These are phyloP conservation scores for Balaeniceps rex DNA, from an alignment of 2,113 vertebrate species.

Conservation along the genomic window DNA sequence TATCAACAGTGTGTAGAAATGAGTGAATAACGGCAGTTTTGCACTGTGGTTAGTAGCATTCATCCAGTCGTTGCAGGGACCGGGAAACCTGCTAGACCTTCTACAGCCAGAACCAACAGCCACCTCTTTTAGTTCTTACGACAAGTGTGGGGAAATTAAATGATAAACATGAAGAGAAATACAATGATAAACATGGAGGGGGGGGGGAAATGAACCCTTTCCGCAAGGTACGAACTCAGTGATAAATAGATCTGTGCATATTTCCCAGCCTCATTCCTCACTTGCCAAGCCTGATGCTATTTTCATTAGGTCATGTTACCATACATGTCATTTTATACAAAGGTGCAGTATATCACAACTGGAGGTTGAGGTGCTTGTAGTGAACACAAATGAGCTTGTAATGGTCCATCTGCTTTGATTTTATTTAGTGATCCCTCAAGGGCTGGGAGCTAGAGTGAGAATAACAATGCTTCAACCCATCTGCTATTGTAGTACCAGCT, in stretches of 20 bases:
- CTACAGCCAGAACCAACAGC: neutral
- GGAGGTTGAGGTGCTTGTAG: constrained; percentile 81
- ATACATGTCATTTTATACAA: constrained; percentile 61
- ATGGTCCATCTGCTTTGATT: constrained; percentile 96
- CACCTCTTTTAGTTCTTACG: neutral
- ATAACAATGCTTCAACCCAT: constrained; percentile 95
- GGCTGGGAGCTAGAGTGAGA: constrained; percentile 86
- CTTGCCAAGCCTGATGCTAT: constrained; percentile 60
- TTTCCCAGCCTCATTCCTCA: constrained; percentile 61
- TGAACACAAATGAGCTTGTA: constrained; percentile 86
- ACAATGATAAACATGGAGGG: neutral
- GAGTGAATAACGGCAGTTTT: neutral
- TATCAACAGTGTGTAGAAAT: neutral
- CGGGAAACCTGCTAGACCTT: neutral
- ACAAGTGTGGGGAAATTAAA: neutral
- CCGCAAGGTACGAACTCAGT: constrained; percentile 5
- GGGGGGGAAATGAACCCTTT: neutral
- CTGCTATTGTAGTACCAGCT: constrained; percentile 87
- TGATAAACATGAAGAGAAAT: neutral
- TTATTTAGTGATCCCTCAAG: constrained; percentile 91
- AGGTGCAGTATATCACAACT: constrained; percentile 72
- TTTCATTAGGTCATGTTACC: constrained; percentile 66
- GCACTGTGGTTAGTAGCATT: neutral
- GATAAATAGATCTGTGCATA: constrained; percentile 55
- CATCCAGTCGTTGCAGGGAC: neutral